Evolutionary conservation across 2,888 invertebrate genomes (phyloP), one percentile per base, ranked within the genome.

Genomic region (Prostheceraeus crozeri): DNA sequence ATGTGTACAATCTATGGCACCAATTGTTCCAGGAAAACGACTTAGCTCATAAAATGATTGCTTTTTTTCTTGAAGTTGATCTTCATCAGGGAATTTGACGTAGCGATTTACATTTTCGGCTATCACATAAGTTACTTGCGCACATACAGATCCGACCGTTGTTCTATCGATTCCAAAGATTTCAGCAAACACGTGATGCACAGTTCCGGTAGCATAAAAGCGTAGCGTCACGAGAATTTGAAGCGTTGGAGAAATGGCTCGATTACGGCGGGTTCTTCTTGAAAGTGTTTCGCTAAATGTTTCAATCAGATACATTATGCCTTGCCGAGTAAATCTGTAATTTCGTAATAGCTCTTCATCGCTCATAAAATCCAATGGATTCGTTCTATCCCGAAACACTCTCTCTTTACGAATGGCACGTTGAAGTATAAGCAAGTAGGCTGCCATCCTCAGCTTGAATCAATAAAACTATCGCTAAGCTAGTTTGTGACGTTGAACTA

Each of bases 331-430:
- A 14, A 40, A 40, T 19, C 14, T 14, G 45, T 40, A 40, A 40
- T 40, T 40, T 40, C 45, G 45, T 6, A 6, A 40, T 6, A 40
- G 45, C 14, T 40, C 45, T 40, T 40, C 45, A 40, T 40, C 45
- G 45, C 14, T 19, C 19, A 40, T 19, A 40, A 40, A 40, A 10
- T 40, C 45, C n/a, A 40, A 19, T 19, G 45, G 45, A 40, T 40
- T 40, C 6, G n/a, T 40, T 23, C 45, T 6, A 19, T 40, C 45
- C 19, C 45, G 8, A 14, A 40, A 40, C 6, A 40, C 19, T 19
- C 45, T 14, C 19, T 40, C 45, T n/a, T 23, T 40, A 14, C 45
- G n/a, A 6, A 40, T 19, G 6, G 45, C 45, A 40, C 45, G 45
- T 8, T 23, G 14, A 40, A 40, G 45, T 14, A 40, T 14, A 40